Evolutionary conservation across 2,797 vertebrate genomes (phyloP).

Genomic region (Cercopithecus mitis): DNA sequence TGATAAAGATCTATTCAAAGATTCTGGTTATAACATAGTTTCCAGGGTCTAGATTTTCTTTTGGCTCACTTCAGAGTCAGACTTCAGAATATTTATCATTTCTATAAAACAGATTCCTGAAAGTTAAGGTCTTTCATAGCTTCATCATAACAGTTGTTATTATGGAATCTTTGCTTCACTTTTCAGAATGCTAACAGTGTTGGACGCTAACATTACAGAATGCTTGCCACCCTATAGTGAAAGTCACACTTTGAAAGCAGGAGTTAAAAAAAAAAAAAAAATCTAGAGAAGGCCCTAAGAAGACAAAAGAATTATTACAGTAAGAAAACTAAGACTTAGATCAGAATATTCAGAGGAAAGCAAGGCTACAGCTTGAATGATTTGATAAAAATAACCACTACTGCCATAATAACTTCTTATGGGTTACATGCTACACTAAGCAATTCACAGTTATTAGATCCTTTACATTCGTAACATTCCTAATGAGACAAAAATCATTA

Average conservation of each 20-base stretch:
- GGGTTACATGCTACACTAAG: background rate
- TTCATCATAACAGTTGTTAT: background rate
- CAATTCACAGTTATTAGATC: background rate
- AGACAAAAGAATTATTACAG: background rate
- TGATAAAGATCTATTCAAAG: constrained; percentile 7
- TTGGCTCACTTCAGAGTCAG: background rate
- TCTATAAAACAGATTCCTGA: background rate
- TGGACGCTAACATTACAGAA: constrained; percentile 9
- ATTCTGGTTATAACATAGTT: background rate
- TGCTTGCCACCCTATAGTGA: background rate
- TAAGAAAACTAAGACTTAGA: background rate
- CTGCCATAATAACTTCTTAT: background rate
- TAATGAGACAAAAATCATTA: background rate
- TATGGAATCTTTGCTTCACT: background rate
- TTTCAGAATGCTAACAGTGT: background rate
- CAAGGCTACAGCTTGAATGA: background rate
- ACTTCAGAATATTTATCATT: background rate
- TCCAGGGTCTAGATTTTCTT: background rate
- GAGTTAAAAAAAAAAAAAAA: background rate
- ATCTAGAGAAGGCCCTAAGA: background rate
- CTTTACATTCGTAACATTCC: background rate
- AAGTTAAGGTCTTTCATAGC: background rate
- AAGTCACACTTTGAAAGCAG: background rate
- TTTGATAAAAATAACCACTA: constrained; percentile 25
- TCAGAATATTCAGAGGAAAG: background rate